These are phyloP conservation scores for Lapara coniferarum DNA, from an alignment of 2,888 invertebrate genomes.

Conservation along the genomic window DNA sequence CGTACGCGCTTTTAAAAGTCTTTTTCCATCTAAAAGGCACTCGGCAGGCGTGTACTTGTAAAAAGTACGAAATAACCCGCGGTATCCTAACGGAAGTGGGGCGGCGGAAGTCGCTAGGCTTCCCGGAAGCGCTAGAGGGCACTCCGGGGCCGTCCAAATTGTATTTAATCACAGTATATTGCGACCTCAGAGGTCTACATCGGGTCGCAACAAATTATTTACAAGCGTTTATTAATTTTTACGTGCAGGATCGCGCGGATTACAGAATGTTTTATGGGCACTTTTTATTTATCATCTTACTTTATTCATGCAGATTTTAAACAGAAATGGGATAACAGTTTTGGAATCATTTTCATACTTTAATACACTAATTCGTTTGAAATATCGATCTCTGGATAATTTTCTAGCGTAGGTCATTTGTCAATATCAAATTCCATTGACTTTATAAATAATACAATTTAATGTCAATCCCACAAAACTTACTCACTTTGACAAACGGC, in stretches of 20 bases:
- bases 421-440: not conserved
- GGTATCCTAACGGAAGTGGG: conserved; percentile 75
- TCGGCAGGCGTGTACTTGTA: conserved; percentile 59
- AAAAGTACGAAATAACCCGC: conserved; percentile 71
- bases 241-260: conserved; percentile 13
- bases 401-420: too few species aligned
- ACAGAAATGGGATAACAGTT: not conserved
- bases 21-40: conserved; percentile 57
- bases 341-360: too few species aligned
- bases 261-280: not conserved
- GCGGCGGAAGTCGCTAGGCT: conserved; percentile 77
- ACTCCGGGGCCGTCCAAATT: conserved; percentile 71
- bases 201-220: conserved; percentile 53
- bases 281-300: not conserved
- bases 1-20: conserved; percentile 29
- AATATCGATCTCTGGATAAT: too few species aligned
- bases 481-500: conserved; percentile 7
- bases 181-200: conserved; percentile 49
- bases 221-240: conserved; percentile 51
- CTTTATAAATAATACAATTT: not conserved
- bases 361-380: too few species aligned
- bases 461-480: conserved; percentile 7
- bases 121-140: conserved; percentile 78
- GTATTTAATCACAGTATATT: conserved; percentile 72
- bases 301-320: not conserved